Base-by-base conservation (phyloP, 2,797 vertebrate species). In the Pristis pectinata region DNA sequence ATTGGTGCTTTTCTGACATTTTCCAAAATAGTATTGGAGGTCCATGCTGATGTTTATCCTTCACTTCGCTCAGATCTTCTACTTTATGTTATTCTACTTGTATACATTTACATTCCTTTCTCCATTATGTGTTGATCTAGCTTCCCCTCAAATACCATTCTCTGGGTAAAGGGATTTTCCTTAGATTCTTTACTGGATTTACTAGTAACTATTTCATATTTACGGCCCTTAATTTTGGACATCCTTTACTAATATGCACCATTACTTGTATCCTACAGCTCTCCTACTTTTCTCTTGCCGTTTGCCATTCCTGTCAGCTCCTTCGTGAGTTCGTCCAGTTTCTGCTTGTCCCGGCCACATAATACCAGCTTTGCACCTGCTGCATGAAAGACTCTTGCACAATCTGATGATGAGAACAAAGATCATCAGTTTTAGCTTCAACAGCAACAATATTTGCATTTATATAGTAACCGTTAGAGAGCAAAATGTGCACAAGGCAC, bases 281-380 rank as follows among this genome's bases (percentile, higher is more conserved):
- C 1, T 22, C 49, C 96, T 95, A 98, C 97, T 0, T 97, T 96
- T 77, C 95, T 95, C 1, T 24, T 89, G 82, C 30, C 94, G 44
- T 96, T 95, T 94, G 95, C 94, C 93, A 95, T 77, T 0, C 95
- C 95, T 7, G 95, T 95, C 0, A 99, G 97, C 95, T 99, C 97
- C 96, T 96, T 96, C 41, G 97, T 96, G 80, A 99, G 96, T 53
- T 97, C 97, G 82, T 98, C 97, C 85, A 99, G 97, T 64, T 97
- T 98, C 95, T 96, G 95, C 0, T 95, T 95, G 94, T 98, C 98
- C 9, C 98, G 97, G 95, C 99, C 99, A 94, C 99, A 99, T 53
- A 99, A 97, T 94, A 99, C 98, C 94, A 99, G 96, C 82, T 96
- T 97, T 6, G 98, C 98, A 0, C 99, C 99, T 0, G 98, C 98